A percentile compares a stretch with the other conserved stretches of the same genome.
Conservation (phyloP, 2,888 invertebrate genomes). For the Schizaphis graminum region DNA sequence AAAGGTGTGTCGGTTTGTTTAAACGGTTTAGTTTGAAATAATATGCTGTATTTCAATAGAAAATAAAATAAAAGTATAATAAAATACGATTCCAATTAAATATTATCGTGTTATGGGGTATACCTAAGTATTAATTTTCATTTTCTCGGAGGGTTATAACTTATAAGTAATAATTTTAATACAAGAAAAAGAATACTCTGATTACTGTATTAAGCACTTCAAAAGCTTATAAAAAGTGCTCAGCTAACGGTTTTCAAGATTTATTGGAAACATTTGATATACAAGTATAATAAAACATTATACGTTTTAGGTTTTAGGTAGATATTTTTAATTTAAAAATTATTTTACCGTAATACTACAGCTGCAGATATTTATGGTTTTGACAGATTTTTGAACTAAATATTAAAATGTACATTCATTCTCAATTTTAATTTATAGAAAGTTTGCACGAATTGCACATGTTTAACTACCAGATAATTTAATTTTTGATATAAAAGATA, state of each 20-base stretch:
- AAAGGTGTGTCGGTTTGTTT: not conserved
- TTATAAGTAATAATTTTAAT: not conserved
- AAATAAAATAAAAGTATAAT: not conserved
- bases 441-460: not conserved
- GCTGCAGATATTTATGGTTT: not conserved
- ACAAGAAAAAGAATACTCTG: not conserved
- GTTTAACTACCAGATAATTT: not conserved
- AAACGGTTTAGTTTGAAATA: not conserved
- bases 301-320: not conserved
- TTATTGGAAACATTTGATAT: not conserved
- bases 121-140: not conserved
- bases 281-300: not conserved
- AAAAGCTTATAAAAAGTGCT: not conserved
- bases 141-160: not conserved
- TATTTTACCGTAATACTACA: not conserved
- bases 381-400: not conserved
- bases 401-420: not conserved
- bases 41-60: not conserved
- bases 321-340: not conserved
- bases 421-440: not conserved
- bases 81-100: not conserved
- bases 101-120: not conserved
- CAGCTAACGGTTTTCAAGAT: not conserved
- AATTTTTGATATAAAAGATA: not conserved
- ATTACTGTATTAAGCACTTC: not conserved